phyloP scores from a whole-genome alignment of 2,797 vertebrate genomes.

The Distichodus sexfasciatus region DNA sequence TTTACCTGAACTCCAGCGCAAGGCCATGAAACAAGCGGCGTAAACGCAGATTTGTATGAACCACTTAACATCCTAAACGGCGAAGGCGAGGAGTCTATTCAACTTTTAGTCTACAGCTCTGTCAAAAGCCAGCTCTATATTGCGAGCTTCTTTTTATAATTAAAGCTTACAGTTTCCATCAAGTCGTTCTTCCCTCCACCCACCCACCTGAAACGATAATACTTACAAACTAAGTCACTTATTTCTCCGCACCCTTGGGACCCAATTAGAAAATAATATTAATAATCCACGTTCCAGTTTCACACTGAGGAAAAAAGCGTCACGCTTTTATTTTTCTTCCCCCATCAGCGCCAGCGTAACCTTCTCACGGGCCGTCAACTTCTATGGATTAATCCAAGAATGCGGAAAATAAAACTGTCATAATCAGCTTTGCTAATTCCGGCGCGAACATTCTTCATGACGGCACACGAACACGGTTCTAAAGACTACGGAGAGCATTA shows the following conservation, averaged over 20 bases:
- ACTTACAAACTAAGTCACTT: conserved; percentile 55
- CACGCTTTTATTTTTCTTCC: conserved; percentile 46
- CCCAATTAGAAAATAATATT: conserved; percentile 74
- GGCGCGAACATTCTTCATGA: conserved; percentile 43
- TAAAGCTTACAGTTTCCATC: conserved; percentile 36
- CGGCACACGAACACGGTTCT: conserved; percentile 36
- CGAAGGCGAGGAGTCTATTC: conserved; percentile 10
- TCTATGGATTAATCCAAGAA: conserved; percentile 70
- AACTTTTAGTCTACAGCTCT: conserved; percentile 18
- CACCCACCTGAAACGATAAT: conserved; percentile 49
- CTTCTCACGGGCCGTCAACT: conserved; percentile 64
- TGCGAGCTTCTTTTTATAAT: conserved; percentile 36
- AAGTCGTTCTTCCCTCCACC: too few species aligned
- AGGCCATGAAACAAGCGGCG: background rate
- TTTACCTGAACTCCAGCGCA: background rate
- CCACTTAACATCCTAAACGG: conserved; percentile 10
- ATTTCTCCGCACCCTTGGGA: conserved; percentile 64
- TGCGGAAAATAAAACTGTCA: conserved; percentile 63
- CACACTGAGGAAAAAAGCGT: conserved; percentile 32
- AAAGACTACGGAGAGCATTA: conserved; percentile 39
- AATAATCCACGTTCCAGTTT: conserved; percentile 61
- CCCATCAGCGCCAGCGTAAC: conserved; percentile 57
- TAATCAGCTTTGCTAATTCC: conserved; percentile 64
- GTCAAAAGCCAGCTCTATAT: conserved; percentile 35
- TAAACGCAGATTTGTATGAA: background rate